Percentiles rank a stretch among this genome's conserved stretches.
phyloP scores from a whole-genome alignment of 1,140 invertebrate genomes.

The Tetraneura akinire region DNA sequence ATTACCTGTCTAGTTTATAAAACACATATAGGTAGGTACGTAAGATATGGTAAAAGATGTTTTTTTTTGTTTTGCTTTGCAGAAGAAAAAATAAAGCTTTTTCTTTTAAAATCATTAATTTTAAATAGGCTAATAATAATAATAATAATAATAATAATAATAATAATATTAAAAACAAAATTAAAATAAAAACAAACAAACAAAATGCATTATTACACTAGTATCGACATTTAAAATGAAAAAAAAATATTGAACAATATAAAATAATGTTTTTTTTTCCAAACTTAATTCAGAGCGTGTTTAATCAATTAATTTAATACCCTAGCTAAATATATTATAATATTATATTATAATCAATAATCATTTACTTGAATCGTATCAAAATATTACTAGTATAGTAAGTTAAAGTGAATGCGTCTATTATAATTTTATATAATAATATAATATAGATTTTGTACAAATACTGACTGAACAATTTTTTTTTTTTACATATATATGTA shows the following conservation, averaged over 20 bases:
- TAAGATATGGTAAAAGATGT: slow-evolving; percentile 22
- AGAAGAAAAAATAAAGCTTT: slow-evolving; percentile 41
- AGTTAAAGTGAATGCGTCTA: slow-evolving; percentile 48
- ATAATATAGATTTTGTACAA: slow-evolving; percentile 50
- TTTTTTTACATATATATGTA: too few relatives aligned
- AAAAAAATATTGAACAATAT: slow-evolving; percentile 40
- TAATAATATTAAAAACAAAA: slow-evolving; percentile 50
- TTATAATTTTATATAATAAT: neutral
- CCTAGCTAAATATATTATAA: slow-evolving; percentile 32
- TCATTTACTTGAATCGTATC: slow-evolving; percentile 40
- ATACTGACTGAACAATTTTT: slow-evolving; percentile 48
- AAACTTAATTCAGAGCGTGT: slow-evolving; percentile 39
- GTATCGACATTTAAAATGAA: slow-evolving; percentile 43
- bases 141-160: slow-evolving; percentile 31
- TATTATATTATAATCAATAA: too few relatives aligned
- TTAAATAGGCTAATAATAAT: slow-evolving; percentile 45
- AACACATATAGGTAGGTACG: slow-evolving; percentile 15
- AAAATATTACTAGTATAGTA: slow-evolving; percentile 41
- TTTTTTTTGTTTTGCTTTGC: slow-evolving; percentile 29
- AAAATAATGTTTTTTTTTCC: slow-evolving; percentile 30
- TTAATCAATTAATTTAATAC: slow-evolving; percentile 46
- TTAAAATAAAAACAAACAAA: slow-evolving; percentile 49
- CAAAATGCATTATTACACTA: slow-evolving; percentile 48
- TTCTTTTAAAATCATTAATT: slow-evolving; percentile 15
- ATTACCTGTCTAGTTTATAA: slow-evolving; percentile 36